A percentile compares a stretch with the other conserved stretches of the same genome.
Conservation (phyloP, 2,888 invertebrate genomes). For the Nesidiocoris tenuis region DNA sequence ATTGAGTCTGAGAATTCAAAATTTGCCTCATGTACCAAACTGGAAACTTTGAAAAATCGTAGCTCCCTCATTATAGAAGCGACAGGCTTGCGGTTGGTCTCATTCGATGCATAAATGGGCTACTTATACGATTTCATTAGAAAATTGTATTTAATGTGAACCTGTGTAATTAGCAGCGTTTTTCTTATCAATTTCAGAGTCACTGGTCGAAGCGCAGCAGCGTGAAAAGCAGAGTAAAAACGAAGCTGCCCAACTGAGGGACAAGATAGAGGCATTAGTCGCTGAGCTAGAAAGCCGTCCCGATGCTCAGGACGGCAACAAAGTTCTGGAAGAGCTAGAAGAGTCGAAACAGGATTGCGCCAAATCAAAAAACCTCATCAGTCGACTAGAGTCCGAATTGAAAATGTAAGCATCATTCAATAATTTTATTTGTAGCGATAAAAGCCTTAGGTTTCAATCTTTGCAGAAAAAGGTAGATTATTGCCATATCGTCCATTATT, state of each 20-base stretch:
- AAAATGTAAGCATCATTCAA: constrained; percentile 35
- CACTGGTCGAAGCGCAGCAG: constrained; percentile 54
- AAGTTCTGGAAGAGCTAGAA: constrained; percentile 45
- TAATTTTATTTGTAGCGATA: neutral
- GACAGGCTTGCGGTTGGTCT: too few relatives aligned
- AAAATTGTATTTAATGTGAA: too few relatives aligned
- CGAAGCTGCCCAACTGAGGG: constrained; percentile 58
- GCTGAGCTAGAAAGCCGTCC: constrained; percentile 52
- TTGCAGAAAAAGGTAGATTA: too few relatives aligned
- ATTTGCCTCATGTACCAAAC: too few relatives aligned
- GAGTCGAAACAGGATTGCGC: constrained; percentile 45
- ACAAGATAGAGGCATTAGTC: constrained; percentile 53
- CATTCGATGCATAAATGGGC: too few relatives aligned
- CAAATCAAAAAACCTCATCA: constrained; percentile 40
- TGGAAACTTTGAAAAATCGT: too few relatives aligned
- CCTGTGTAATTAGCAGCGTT: too few relatives aligned
- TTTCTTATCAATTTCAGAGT: constrained; percentile 48
- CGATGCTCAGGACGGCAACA: constrained; percentile 46
- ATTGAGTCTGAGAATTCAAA: too few relatives aligned
- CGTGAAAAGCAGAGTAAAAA: constrained; percentile 57
- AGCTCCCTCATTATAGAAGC: too few relatives aligned
- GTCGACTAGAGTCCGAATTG: constrained; percentile 46
- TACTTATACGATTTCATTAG: too few relatives aligned
- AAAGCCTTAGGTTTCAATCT: too few relatives aligned
- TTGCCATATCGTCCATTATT: too few relatives aligned